phyloP scores from a whole-genome alignment of 2,888 invertebrate species.

The Tetanocera ferruginea region DNA sequence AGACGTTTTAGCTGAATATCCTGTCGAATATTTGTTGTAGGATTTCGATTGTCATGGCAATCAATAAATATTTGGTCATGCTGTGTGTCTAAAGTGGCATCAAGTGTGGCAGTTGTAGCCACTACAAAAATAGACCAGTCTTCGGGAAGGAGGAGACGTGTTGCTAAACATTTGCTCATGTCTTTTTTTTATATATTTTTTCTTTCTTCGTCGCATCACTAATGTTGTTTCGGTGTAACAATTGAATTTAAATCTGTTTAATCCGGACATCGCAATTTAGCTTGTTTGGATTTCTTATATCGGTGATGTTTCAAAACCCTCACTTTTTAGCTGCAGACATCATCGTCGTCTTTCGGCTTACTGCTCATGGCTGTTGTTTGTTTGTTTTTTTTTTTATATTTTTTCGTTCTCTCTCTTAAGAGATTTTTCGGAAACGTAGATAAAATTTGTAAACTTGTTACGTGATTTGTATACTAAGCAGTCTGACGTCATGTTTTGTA shows the following conservation, averaged over 20 bases:
- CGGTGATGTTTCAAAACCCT: constrained; percentile 11
- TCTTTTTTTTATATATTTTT: constrained; percentile 44
- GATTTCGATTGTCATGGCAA: constrained; percentile 57
- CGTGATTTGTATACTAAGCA: constrained; percentile 54
- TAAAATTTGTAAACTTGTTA: constrained; percentile 59
- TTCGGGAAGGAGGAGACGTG: not conserved
- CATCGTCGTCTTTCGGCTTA: constrained; percentile 37
- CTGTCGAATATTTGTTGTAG: constrained; percentile 34
- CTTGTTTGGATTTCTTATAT: constrained; percentile 37
- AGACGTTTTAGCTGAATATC: constrained; percentile 29
- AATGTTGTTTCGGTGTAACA: constrained; percentile 49
- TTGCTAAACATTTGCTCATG: not conserved
- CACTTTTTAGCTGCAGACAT: not conserved
- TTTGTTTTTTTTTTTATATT: constrained; percentile 43
- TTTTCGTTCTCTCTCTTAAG: constrained; percentile 52
- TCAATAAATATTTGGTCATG: constrained; percentile 61
- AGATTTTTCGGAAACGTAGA: constrained; percentile 47
- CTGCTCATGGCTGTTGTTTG: too few species aligned
- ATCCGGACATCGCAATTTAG: constrained; percentile 52
- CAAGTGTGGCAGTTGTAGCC: constrained; percentile 54
- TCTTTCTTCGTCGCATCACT: constrained; percentile 48
- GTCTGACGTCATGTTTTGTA: not conserved
- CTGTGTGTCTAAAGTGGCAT: constrained; percentile 37
- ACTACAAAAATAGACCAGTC: constrained; percentile 21
- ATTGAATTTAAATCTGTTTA: constrained; percentile 63